Conservation (phyloP, 2,113 vertebrate genomes). For the Neotoma lepida region DNA sequence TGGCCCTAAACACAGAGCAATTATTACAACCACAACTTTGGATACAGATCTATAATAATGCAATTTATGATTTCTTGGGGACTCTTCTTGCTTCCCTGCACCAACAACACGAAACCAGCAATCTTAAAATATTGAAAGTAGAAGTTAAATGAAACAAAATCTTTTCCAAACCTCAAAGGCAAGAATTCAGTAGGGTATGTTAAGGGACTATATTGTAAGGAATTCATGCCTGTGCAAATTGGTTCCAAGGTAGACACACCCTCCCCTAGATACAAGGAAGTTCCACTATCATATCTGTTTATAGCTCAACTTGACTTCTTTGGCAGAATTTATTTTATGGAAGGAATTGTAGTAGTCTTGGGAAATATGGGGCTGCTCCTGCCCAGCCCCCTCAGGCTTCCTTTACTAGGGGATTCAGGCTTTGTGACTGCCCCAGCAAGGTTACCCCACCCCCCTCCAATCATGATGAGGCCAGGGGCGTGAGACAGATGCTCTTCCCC, state of each 20-base stretch:
- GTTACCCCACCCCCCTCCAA: background rate
- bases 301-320: background rate
- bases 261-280: background rate
- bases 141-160: background rate
- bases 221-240: background rate
- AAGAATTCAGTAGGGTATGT: background rate
- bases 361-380: background rate
- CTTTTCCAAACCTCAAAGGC: background rate
- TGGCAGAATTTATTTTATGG: background rate
- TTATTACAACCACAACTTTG: background rate
- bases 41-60: background rate
- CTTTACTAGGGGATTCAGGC: background rate
- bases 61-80: background rate
- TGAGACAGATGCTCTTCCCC: background rate
- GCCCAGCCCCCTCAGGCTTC: background rate
- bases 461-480: background rate
- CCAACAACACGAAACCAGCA: background rate
- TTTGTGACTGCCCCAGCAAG: background rate
- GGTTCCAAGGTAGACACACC: background rate
- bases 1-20: background rate
- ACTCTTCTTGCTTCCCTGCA: background rate
- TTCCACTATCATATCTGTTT: background rate
- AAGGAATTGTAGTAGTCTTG: background rate
- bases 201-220: background rate
- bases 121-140: background rate